These are phyloP conservation scores for Morus bassanus DNA, from an alignment of 2,797 vertebrate species.

Conservation along the genomic window DNA sequence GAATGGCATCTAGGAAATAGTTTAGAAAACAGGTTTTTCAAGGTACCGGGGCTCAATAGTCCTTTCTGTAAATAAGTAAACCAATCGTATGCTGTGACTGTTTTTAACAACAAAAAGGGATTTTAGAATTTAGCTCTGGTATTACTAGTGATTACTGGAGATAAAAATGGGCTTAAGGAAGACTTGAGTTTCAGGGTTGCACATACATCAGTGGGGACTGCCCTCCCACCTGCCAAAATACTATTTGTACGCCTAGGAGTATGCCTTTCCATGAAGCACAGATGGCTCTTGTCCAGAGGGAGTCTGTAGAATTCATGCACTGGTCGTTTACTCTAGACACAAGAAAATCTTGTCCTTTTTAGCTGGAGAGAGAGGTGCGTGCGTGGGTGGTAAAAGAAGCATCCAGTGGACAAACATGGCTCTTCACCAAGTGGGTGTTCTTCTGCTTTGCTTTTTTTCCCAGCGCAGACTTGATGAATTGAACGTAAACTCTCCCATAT, in stretches of 20 bases:
- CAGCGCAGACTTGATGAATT: not conserved
- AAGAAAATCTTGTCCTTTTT: not conserved
- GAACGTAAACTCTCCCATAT: not conserved
- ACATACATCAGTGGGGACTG: rapidly evolving
- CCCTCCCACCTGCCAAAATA: not conserved
- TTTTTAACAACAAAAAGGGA: not conserved
- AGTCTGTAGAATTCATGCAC: not conserved
- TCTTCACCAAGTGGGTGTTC: not conserved
- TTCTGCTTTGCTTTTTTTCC: not conserved
- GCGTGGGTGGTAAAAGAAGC: not conserved
- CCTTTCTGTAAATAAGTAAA: constrained; percentile 10
- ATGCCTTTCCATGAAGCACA: rapidly evolving
- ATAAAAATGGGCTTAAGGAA: not conserved
- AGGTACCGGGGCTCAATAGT: not conserved
- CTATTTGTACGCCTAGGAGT: rapidly evolving
- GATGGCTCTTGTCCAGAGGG: not conserved
- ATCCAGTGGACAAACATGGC: not conserved
- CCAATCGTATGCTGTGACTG: rapidly evolving
- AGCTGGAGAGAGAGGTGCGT: not conserved
- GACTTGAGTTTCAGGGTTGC: not conserved
- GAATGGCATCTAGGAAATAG: not conserved
- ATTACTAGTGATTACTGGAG: not conserved
- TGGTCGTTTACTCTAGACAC: not conserved
- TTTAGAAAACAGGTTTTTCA: constrained; percentile 27
- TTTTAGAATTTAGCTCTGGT: not conserved